Conservation (phyloP, 2,888 invertebrate genomes). For the Eupithecia exiguata region DNA sequence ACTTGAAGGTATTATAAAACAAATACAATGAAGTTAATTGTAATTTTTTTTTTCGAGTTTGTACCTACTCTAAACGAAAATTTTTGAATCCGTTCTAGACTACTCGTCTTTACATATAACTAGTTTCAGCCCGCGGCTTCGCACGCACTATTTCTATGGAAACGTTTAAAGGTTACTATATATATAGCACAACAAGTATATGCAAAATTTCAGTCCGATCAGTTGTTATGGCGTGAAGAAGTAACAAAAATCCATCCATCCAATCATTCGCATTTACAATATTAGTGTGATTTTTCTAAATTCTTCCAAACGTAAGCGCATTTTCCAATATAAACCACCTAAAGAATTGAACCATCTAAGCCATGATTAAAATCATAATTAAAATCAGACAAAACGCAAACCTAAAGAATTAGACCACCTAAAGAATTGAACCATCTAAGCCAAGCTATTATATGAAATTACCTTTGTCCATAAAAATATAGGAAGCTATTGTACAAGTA, state of each 20-base stretch:
- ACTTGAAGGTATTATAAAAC: background rate
- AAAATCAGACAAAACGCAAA: background rate
- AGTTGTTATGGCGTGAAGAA: no score
- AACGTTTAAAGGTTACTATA: no score
- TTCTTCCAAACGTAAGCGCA: background rate
- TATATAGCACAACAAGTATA: no score
- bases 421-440: background rate
- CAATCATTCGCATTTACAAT: no score
- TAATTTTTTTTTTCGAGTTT: background rate
- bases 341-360: background rate
- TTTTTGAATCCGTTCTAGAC: background rate
- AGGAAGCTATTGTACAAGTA: constrained; percentile 58
- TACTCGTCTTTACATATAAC: no score
- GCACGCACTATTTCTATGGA: no score
- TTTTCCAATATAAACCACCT: background rate
- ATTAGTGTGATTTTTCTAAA: background rate
- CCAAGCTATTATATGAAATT: background rate
- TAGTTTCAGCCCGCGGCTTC: no score
- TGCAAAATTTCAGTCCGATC: no score
- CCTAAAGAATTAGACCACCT: background rate
- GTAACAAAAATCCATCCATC: no score
- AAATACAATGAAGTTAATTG: background rate
- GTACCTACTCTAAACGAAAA: background rate
- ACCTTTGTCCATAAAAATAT: constrained; percentile 1
- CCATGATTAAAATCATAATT: no score